Evolutionary conservation across 2,888 invertebrate species (phyloP).

Genomic region (Lasioglossum zephyrum): DNA sequence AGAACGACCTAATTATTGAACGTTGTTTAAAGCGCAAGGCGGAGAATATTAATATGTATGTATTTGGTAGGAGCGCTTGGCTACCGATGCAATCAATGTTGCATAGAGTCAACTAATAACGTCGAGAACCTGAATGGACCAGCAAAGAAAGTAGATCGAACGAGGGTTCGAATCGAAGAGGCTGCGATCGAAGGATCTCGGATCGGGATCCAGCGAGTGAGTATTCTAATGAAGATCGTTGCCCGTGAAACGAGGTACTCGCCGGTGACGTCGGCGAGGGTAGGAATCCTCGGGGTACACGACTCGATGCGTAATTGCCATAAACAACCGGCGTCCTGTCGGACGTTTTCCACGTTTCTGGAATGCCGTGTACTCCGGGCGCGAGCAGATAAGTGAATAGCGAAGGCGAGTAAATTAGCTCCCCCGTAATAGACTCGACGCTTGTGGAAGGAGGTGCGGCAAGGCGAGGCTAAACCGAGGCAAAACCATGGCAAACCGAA

Average conservation of each 20-base stretch:
- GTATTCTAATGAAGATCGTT: slow-evolving; percentile 65
- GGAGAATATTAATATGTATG: not conserved
- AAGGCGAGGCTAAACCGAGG: not conserved
- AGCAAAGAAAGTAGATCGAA: not conserved
- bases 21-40: too few relatives aligned
- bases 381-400: slow-evolving; percentile 61
- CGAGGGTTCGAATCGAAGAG: not conserved
- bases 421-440: slow-evolving; percentile 53
- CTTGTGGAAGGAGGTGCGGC: not conserved
- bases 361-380: slow-evolving; percentile 50
- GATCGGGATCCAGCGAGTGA: slow-evolving; percentile 33
- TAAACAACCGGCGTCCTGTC: slow-evolving; percentile 52
- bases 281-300: slow-evolving; percentile 53
- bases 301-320: slow-evolving; percentile 60
- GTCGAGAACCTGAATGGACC: not conserved
- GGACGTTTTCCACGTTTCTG: slow-evolving; percentile 63
- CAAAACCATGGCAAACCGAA: not conserved
- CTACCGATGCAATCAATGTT: not conserved
- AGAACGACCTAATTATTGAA: too few relatives aligned
- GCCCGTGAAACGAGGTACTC: slow-evolving; percentile 50
- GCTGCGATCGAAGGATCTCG: not conserved
- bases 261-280: slow-evolving; percentile 48
- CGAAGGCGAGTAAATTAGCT: slow-evolving; percentile 63
- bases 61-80: not conserved
- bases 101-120: not conserved